phyloP scores from a whole-genome alignment of 1,140 invertebrate genomes.

The Aphis gossypii region DNA sequence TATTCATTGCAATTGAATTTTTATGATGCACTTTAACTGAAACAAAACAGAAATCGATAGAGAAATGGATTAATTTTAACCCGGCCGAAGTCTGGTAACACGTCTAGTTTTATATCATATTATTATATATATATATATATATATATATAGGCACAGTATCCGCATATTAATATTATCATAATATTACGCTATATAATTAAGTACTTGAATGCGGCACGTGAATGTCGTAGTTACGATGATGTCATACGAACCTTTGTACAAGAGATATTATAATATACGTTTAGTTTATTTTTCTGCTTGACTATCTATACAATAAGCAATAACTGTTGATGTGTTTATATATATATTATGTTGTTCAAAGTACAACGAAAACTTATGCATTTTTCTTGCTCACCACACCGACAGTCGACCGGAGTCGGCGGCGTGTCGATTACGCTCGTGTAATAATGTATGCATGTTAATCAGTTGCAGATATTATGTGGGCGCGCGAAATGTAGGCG shows the following conservation, averaged over 20 bases:
- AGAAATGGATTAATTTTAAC: neutral
- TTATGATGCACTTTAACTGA: neutral
- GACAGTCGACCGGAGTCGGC: neutral
- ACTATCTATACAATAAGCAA: neutral
- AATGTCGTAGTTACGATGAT: neutral
- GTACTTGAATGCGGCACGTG: neutral
- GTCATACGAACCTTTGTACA: neutral
- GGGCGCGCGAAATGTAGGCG: constrained; percentile 58
- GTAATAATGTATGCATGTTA: constrained; percentile 27
- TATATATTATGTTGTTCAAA: neutral
- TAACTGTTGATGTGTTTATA: neutral
- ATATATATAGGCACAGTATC: neutral
- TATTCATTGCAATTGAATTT: neutral
- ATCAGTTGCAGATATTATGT: constrained; percentile 57
- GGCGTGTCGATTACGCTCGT: constrained; percentile 15
- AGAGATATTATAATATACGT: neutral
- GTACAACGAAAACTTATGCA: neutral
- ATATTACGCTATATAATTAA: neutral
- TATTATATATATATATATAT: neutral
- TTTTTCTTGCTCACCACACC: neutral
- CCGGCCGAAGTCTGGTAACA: neutral
- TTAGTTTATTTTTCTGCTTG: neutral
- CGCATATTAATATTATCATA: neutral
- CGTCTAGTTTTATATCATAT: neutral
- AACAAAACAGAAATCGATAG: neutral